phyloP scores from a whole-genome alignment of 2,888 invertebrate genomes.

The Spicauda simplicius region DNA sequence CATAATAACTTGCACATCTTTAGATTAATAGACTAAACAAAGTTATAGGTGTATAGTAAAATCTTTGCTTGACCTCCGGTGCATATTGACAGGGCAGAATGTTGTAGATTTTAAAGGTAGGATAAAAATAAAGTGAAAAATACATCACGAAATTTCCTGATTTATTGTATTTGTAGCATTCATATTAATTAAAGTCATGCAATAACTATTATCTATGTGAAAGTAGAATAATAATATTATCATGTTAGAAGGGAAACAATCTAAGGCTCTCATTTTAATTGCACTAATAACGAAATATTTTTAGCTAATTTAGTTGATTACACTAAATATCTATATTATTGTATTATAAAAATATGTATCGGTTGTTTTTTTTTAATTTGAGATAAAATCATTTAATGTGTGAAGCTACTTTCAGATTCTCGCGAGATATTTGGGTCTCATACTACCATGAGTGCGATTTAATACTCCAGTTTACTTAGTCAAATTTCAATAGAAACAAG shows the following conservation, averaged over 20 bases:
- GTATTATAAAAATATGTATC: not conserved
- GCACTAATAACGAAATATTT: not conserved
- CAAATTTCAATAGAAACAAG: too few relatives aligned
- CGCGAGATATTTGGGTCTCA: too few relatives aligned
- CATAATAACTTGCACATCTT: too few relatives aligned
- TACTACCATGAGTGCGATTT: too few relatives aligned
- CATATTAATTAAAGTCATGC: not conserved
- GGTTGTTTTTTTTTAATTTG: not conserved
- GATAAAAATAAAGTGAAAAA: not conserved
- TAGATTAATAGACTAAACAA: too few relatives aligned
- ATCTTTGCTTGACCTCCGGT: too few relatives aligned
- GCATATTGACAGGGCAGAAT: too few relatives aligned
- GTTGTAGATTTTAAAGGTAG: not conserved
- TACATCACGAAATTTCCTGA: conserved; percentile 5
- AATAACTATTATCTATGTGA: not conserved
- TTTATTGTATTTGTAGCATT: conserved; percentile 18
- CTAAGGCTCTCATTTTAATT: not conserved
- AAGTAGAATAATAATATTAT: not conserved
- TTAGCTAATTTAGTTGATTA: not conserved
- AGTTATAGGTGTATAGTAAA: too few relatives aligned
- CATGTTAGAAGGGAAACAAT: not conserved
- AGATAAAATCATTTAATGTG: not conserved
- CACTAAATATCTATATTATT: not conserved
- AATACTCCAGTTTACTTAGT: too few relatives aligned
- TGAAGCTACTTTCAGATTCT: not conserved